phyloP scores from a whole-genome alignment of 2,888 invertebrate species.

The Achlya flavicornis region DNA sequence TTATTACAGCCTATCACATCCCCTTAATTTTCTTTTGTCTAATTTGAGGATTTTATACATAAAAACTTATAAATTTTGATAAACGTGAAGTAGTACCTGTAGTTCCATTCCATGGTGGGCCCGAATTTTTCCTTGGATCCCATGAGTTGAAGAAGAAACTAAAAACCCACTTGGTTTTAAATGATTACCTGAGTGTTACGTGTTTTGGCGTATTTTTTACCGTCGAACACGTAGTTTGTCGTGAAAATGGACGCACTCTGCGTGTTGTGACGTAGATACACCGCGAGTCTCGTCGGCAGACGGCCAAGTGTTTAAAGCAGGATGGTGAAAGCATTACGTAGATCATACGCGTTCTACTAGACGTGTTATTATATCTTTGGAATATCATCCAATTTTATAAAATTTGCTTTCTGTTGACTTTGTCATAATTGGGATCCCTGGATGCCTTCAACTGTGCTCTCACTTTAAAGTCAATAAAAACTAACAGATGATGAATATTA shows the following conservation, averaged over 20 bases:
- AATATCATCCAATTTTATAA: neutral
- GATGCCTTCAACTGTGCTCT: too few species aligned
- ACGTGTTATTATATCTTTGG: neutral
- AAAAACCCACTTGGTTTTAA: neutral
- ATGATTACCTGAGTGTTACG: neutral
- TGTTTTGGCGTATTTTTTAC: conserved; percentile 1
- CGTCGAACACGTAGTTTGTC: conserved; percentile 19
- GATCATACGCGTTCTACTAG: conserved; percentile 1
- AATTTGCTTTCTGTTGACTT: too few species aligned
- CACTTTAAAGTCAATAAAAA: too few species aligned
- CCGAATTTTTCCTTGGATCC: neutral
- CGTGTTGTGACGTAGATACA: conserved; percentile 12
- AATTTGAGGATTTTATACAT: too few species aligned
- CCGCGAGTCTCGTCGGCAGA: conserved; percentile 16
- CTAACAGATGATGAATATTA: too few species aligned
- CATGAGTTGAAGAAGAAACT: neutral
- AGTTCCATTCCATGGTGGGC: neutral
- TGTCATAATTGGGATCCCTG: too few species aligned
- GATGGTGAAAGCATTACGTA: conserved; percentile 13
- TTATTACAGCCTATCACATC: too few species aligned
- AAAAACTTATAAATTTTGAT: too few species aligned
- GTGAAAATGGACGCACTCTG: conserved; percentile 13
- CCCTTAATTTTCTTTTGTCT: too few species aligned
- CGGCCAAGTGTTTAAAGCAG: conserved; percentile 18
- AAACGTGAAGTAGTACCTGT: too few species aligned